phyloP scores from a whole-genome alignment of 2,888 invertebrate species.

The Fragum sueziense region DNA sequence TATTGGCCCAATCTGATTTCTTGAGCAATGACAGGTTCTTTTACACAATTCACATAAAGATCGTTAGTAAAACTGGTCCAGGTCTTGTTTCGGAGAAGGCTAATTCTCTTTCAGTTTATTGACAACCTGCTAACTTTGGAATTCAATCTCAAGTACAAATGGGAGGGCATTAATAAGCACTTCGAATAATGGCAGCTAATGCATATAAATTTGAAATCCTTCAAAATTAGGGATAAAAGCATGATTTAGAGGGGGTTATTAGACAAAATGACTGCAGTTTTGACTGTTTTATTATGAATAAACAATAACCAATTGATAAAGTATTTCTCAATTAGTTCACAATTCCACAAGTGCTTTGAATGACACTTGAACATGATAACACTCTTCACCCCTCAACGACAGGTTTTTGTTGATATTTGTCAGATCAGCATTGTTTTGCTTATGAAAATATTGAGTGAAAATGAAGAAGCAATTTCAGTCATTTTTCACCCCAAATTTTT shows the following conservation, averaged over 20 bases:
- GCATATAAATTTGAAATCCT: constrained; percentile 1
- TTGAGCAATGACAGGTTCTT: too few species aligned
- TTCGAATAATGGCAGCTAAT: constrained; percentile 5
- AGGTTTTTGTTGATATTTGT: too few species aligned
- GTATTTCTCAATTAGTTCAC: constrained; percentile 7
- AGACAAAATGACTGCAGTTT: constrained; percentile 15
- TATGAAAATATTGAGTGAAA: too few species aligned
- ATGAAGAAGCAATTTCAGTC: too few species aligned
- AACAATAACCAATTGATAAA: constrained; percentile 10
- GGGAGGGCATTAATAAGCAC: not conserved
- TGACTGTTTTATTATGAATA: constrained; percentile 26
- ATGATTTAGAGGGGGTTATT: not conserved
- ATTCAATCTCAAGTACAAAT: too few species aligned
- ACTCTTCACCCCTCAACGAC: constrained; percentile 18
- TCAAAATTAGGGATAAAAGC: constrained; percentile 4
- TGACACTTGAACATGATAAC: constrained; percentile 6
- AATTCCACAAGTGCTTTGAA: constrained; percentile 15
- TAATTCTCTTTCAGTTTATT: too few species aligned
- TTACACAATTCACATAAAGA: too few species aligned
- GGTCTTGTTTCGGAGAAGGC: too few species aligned
- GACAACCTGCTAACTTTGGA: too few species aligned
- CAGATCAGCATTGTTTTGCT: too few species aligned
- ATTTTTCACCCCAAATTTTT: too few species aligned
- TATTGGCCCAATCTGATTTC: not conserved
- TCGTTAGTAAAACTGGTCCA: too few species aligned